Base-by-base conservation (phyloP, 1,140 invertebrate genomes). In the Tenebrio molitor region DNA sequence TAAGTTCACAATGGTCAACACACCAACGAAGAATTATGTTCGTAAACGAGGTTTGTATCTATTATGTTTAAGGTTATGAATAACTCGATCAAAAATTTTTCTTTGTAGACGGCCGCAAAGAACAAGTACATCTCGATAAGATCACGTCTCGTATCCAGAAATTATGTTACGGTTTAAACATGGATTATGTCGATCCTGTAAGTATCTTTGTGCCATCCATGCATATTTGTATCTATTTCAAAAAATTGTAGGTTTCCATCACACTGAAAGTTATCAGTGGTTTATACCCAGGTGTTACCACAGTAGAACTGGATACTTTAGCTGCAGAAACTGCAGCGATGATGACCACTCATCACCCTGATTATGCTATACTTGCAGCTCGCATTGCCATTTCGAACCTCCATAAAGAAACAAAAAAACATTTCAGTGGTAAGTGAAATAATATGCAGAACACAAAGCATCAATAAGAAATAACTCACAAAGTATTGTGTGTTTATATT, bases 91-190 rank as follows among this genome's bases (percentile, higher is more conserved):
- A 87, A 66, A 82, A 86, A 71, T 84, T 86, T 65, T 75, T 46
- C 68, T 62, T 74, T 67, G 42, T 76, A 94, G 96, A 93, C 89
- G 96, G 96, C 0, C 87, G 93, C n/a, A 89, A 92, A 79, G 97
- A 99, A 84, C 90, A 92, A 78, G 93, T 99, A 1, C 94, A 97
- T 84, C 95, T 98, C 84, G 97, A 99, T 84, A 99, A 99, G 89
- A 99, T 99, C 68, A 99, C 97, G 1, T 96, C 94, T 0, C 87
- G 97, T 77, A 96, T 99, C 29, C 90, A 93, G 79, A 99, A 99
- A 81, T 86, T 99, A 53, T 98, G 97, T 80, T 98, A 98, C 88
- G 95, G 95, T 25, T 86, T 99, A 1, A 95, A 99, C 83, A 94
- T 93, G 90, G 95, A 99, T 68, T 98, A 94, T 88, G 91, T 99